Evolutionary conservation across 2,113 vertebrate genomes (phyloP).

Genomic region (Eupsittula cactorum): DNA sequence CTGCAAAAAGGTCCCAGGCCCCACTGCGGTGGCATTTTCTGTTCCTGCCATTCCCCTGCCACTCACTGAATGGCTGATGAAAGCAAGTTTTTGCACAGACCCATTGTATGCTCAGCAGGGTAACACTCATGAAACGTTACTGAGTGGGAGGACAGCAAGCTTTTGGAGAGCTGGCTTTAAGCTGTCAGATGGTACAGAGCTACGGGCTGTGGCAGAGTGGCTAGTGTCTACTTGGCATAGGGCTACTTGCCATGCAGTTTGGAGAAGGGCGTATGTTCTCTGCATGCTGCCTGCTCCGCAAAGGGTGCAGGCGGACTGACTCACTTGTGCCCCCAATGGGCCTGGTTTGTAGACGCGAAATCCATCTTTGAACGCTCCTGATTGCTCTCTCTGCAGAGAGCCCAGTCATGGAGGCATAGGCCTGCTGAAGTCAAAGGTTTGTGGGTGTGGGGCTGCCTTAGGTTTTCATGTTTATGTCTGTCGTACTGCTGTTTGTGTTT

Average conservation of each 20-base stretch:
- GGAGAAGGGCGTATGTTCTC: background rate
- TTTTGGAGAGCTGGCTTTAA: background rate
- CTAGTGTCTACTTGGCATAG: background rate
- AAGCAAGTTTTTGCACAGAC: background rate
- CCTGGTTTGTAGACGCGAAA: background rate
- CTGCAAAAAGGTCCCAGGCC: background rate
- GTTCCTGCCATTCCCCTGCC: background rate
- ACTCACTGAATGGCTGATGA: background rate
- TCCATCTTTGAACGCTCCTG: background rate
- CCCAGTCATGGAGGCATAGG: background rate
- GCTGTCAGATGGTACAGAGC: background rate
- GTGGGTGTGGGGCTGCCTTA: background rate
- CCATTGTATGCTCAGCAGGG: background rate
- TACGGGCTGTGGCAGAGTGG: background rate
- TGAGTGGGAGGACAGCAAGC: background rate
- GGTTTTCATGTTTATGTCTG: background rate
- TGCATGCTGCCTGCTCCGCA: background rate
- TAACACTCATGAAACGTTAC: background rate
- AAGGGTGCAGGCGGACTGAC: background rate
- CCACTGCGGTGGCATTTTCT: background rate
- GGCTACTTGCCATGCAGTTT: background rate
- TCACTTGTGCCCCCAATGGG: rapidly evolving
- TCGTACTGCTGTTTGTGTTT: background rate
- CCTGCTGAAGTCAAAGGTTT: background rate
- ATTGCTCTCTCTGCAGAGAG: background rate